A percentile compares a stretch with the other conserved stretches of the same genome.
Evolutionary conservation across 2,113 vertebrate species (phyloP).

Genomic region (Phrynocephalus versicolor): DNA sequence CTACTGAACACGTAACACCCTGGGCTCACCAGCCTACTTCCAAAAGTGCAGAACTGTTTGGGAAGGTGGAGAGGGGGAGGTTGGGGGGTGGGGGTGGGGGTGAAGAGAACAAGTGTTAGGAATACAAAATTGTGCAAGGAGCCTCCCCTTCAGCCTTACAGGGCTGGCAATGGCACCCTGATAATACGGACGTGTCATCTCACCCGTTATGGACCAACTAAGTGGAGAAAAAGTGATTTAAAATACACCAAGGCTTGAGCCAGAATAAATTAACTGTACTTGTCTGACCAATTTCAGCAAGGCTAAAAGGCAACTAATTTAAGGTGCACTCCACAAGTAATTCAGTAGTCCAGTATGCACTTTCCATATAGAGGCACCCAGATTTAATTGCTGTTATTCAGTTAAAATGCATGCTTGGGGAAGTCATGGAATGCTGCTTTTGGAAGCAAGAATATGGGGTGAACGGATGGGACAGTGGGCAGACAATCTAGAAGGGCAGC

Average conservation of each 20-base stretch:
- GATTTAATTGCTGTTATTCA: not conserved
- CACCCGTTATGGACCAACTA: not conserved
- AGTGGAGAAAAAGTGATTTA: not conserved
- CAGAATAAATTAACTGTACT: not conserved
- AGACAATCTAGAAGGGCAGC: not conserved
- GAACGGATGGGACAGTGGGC: not conserved
- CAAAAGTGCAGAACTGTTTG: conserved; percentile 87
- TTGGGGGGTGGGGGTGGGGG: not conserved
- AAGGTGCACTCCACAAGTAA: not conserved
- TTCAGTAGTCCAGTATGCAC: not conserved
- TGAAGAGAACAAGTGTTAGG: not conserved
- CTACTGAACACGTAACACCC: conserved; percentile 90
- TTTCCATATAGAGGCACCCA: not conserved
- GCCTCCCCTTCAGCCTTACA: not conserved
- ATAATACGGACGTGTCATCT: not conserved
- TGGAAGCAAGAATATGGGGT: not conserved
- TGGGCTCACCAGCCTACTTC: conserved; percentile 84
- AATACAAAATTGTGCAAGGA: not conserved
- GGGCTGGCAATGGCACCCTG: not conserved
- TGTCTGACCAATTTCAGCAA: not conserved
- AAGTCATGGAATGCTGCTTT: not conserved
- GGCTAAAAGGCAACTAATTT: not conserved
- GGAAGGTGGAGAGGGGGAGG: not conserved
- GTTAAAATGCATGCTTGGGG: not conserved
- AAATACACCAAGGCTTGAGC: not conserved